Evolutionary conservation across 2,888 invertebrate genomes (phyloP), one percentile per base, ranked within the genome.

Genomic region (Epirrhoe tristata): DNA sequence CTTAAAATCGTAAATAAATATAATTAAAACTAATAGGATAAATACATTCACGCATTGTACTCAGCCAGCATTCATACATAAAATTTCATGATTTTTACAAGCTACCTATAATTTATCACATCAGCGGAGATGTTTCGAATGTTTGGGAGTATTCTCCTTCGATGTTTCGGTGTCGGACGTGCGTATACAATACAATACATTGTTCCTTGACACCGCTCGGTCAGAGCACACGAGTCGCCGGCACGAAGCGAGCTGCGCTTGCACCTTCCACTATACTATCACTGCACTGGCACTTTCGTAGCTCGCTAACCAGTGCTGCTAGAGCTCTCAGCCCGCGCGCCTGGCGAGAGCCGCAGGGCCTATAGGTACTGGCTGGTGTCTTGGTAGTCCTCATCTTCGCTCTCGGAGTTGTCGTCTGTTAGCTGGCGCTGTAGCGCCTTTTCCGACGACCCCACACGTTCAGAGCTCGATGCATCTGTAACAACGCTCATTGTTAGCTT

Each of bases 391-490:
- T 93, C 93, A 73, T 93, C 93, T 73, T 93, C 92, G 80, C 85
- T 86, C 55, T 87, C 92, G 12, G 91, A 90, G 77, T 89, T 91
- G 82, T 93, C 93, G 86, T 93, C 90, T 6, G 93, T 93, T 85
- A 93, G 84, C 88, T 91, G 91, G 74, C 93, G 93, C 78, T 88
- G 90, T 79, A 87, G 69, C 76, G 87, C 70, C 90, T 84, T 81
- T 88, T 90, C 86, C 87, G 84, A 59, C 70, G 85, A 76, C 80
- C 87, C 88, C 84, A 76, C 58, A 70, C 86, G 80, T 61, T 89
- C 83, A 88, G 91, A 87, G 91, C 91, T 80, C 84, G 92, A 91
- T 87, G 88, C 90, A 91, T 93, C 93, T 93, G 82, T 85, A 72
- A 17, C 65, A 79, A 78, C 0, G 36, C 52, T 14, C 12, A 16